Evolutionary conservation across 2,888 invertebrate species (phyloP), one percentile per base, ranked within the genome.

Genomic region (Alsophila aescularia): DNA sequence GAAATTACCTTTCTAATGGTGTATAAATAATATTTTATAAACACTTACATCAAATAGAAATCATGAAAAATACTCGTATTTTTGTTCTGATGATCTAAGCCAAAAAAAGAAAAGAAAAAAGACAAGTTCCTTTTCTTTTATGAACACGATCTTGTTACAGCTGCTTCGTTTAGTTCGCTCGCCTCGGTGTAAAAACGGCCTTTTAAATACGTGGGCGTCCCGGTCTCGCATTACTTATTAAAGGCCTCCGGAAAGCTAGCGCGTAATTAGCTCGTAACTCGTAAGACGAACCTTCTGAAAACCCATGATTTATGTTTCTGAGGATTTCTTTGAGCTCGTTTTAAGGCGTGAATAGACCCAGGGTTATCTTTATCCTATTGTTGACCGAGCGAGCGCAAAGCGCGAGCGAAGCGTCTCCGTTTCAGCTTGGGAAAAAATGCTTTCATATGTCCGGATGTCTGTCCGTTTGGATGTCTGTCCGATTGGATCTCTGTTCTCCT

Each of bases 221-320:
- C 52, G 52, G 57, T 63, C 69, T 72, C 71, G 66, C 73, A 77
- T 82, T 81, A 81, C 72, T 80, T 82, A 82, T 83, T 81, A 77
- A 83, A 73, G 69, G 58, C 58, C 67, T 62, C 67, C 72, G 69
- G 69, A 74, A 74, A 77, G 77, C 75, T 70, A 69, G 72, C 67
- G 71, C 70, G 72, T 81, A 83, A 85, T 84, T 83, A 83, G 78
- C 70, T 71, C 63, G 69, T 68, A 71, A 70, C 74, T 77, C 69
- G 73, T 67, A 79, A 79, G 76, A 73, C 63, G 72, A 76, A 66
- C 59, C 64, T 50, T 52, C 24, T 34, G 47, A 37, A 59, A 54
- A 52, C 52, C 48, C 47, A 53, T 60, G 53, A 60, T 52, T 60
- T 55, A 59, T 60, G 50, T 40, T 45, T 44, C 16, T 24, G 45